Percentiles rank a stretch among this genome's conserved stretches.
These are phyloP conservation scores for Apocheima hispidaria DNA, from an alignment of 2,888 invertebrate species.

Conservation along the genomic window DNA sequence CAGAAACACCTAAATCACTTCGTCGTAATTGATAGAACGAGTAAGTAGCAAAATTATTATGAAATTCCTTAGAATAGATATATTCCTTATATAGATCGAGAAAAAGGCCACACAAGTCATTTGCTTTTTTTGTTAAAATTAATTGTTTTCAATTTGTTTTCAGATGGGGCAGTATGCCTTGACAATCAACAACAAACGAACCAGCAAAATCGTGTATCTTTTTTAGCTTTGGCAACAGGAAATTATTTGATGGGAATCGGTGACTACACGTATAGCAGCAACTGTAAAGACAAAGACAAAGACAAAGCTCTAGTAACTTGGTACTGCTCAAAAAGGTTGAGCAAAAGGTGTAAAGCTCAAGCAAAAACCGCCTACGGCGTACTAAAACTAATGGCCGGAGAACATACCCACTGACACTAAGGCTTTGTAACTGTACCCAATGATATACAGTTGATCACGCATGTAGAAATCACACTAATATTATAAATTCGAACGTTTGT, in stretches of 20 bases:
- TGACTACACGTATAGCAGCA: conserved; percentile 14
- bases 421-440: no score
- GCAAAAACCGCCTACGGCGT: background rate
- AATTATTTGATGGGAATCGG: conserved; percentile 14
- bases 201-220: background rate
- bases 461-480: no score
- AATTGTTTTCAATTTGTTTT: no score
- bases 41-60: no score
- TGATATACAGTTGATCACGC: no score
- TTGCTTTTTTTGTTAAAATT: no score
- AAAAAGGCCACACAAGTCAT: no score
- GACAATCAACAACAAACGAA: background rate
- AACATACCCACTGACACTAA: conserved; percentile 7
- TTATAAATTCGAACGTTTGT: no score
- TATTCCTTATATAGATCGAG: no score
- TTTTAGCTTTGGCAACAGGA: background rate
- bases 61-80: no score
- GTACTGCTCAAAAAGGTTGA: conserved; percentile 27
- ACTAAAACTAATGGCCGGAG: background rate
- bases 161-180: background rate
- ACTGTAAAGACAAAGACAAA: conserved; percentile 5
- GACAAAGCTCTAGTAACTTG: conserved; percentile 10
- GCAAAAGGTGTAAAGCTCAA: conserved; percentile 3
- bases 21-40: no score
- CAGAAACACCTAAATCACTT: no score